Evolutionary conservation across 2,113 vertebrate genomes (phyloP), one percentile per base, ranked within the genome.

Genomic region (Crotophaga sulcirostris): DNA sequence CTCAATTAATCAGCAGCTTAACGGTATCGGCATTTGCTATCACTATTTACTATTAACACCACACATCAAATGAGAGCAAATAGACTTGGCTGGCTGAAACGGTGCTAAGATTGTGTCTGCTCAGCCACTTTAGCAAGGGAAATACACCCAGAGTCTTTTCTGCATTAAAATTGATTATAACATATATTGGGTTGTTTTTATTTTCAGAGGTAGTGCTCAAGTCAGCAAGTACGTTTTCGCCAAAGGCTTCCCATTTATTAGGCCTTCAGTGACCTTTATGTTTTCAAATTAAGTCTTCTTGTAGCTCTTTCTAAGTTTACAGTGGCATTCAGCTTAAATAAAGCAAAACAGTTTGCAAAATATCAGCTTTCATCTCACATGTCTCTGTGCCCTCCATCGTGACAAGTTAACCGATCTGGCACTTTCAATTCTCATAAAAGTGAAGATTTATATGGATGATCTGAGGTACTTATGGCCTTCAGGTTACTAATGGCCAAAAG

Each of bases 241-340:
- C 90, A 68, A 83, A 55, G 85, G 55, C 79, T 51, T 89, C 51
- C 68, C 76, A 88, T 94, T 93, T 93, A 59, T 93, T 85, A 95
- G 49, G 60, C 58, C n/a, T 95, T 90, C 2, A 0, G 66, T 94
- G 86, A 95, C 86, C 77, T 93, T 95, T 91, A 74, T 74, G 47
- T 83, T 96, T 96, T 95, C 74, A 97, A 96, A 97, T 95, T 91
- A 96, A 95, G 23, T 88, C 52, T 93, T 58, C 42, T 64, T 78
- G 81, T 54, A 92, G 78, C 26, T 82, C 56, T 94, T 83, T 85
- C 25, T 77, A 40, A 85, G 26, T 55, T 93, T 89, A 84, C 69
- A 76, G 28, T 56, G 56, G 28, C 83, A 89, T 86, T 94, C 84
- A 89, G 77, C 70, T 92, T 97, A 96, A 97, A 96, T 90, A 97